These are phyloP conservation scores for Micrastur ruficollis DNA, from an alignment of 2,797 vertebrate species.

Conservation along the genomic window DNA sequence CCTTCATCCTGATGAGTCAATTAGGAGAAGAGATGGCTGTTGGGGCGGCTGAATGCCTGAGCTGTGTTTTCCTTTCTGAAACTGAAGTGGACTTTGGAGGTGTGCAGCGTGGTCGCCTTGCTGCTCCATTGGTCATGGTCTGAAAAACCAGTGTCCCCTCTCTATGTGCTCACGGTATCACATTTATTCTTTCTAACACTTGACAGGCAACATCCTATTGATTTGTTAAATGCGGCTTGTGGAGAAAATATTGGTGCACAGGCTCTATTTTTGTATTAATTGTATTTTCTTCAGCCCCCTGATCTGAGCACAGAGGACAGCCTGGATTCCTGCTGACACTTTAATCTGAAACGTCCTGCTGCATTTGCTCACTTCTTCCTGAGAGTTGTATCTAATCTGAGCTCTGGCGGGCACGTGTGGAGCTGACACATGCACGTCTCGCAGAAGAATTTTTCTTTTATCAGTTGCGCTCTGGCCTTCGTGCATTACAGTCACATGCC, in stretches of 20 bases:
- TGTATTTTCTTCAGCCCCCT: not conserved
- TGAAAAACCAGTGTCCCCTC: not conserved
- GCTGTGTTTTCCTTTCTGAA: not conserved
- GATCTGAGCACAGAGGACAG: not conserved
- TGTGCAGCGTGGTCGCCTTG: not conserved
- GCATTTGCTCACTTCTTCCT: not conserved
- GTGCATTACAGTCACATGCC: not conserved
- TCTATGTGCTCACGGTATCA: not conserved
- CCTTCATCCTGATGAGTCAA: not conserved
- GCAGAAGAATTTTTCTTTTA: not conserved
- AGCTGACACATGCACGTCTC: not conserved
- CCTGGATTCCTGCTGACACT: not conserved
- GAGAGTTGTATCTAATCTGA: not conserved
- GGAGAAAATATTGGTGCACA: not conserved
- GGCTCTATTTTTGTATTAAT: not conserved
- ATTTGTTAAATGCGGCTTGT: fast-evolving
- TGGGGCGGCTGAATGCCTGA: not conserved
- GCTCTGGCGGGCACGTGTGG: not conserved
- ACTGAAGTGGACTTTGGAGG: not conserved
- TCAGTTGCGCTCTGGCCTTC: not conserved
- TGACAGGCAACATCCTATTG: not conserved
- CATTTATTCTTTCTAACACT: not conserved
- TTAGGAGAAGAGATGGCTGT: not conserved
- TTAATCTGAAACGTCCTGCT: not conserved
- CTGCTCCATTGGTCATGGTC: not conserved